A percentile compares a stretch with the other conserved stretches of the same genome.
Conservation (phyloP, 2,888 invertebrate species). For the Branchipolynoe longqiensis region DNA sequence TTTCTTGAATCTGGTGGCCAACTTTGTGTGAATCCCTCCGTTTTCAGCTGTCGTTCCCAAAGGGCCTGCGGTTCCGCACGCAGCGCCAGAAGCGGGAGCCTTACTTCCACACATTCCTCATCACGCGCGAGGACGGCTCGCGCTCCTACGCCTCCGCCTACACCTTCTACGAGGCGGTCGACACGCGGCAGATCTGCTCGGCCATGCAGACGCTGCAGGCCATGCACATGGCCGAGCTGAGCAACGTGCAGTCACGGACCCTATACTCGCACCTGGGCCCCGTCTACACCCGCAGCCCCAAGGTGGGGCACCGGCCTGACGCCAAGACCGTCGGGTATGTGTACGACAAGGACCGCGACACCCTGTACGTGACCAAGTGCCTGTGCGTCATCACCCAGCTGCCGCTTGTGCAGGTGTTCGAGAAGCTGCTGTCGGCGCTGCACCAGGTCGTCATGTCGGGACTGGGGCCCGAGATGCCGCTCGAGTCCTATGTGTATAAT, state of each 20-base stretch:
- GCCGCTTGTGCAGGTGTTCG: slow-evolving; percentile 85
- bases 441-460: slow-evolving; percentile 72
- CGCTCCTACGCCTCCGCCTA: slow-evolving; percentile 96
- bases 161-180: slow-evolving; percentile 97
- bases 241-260: slow-evolving; percentile 70
- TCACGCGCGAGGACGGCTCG: slow-evolving; percentile 97
- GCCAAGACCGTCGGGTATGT: slow-evolving; percentile 63
- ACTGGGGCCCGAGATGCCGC: slow-evolving; percentile 82
- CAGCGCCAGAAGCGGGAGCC: slow-evolving; percentile 93
- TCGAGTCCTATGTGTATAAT: slow-evolving; percentile 97
- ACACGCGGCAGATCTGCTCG: slow-evolving; percentile 94
- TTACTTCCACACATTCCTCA: slow-evolving; percentile 96
- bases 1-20: no score
- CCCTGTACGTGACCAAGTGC: slow-evolving; percentile 96
- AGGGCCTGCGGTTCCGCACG: slow-evolving; percentile 95
- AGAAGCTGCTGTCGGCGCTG: slow-evolving; percentile 75
- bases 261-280: slow-evolving; percentile 80
- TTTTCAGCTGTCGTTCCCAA: slow-evolving; percentile 94
- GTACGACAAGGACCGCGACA: slow-evolving; percentile 96
- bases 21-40: no score
- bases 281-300: slow-evolving; percentile 76
- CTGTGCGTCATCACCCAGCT: slow-evolving; percentile 95
- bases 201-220: slow-evolving; percentile 97
- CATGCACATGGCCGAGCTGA: slow-evolving; percentile 81
- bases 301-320: slow-evolving; percentile 23